A percentile compares a stretch with the other conserved stretches of the same genome.
These are phyloP conservation scores for Parauchenoglanis punctatus DNA, from an alignment of 2,797 vertebrate species.

Conservation along the genomic window DNA sequence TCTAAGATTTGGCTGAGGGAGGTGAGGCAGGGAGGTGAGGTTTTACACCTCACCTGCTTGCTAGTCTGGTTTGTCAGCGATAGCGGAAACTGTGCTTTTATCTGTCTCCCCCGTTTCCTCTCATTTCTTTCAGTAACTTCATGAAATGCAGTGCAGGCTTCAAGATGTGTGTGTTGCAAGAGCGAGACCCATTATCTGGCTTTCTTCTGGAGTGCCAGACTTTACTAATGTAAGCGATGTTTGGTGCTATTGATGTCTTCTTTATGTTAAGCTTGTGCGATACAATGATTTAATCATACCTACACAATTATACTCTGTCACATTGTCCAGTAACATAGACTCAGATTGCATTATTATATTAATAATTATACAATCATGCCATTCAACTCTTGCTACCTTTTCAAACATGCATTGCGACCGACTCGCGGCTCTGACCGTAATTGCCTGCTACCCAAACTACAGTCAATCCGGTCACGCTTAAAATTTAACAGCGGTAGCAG, in stretches of 20 bases:
- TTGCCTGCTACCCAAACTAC: background rate
- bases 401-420: background rate
- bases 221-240: background rate
- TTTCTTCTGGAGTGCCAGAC: background rate
- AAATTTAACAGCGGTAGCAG: background rate
- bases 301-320: no score
- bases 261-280: background rate
- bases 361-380: background rate
- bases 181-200: constrained; percentile 3
- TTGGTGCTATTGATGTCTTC: background rate
- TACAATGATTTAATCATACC: background rate
- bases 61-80: background rate
- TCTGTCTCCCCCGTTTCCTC: constrained; percentile 16
- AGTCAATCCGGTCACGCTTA: background rate
- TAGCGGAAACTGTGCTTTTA: constrained; percentile 17
- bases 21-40: background rate
- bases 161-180: background rate
- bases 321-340: background rate
- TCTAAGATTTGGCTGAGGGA: constrained; percentile 25
- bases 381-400: background rate
- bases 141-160: constrained; percentile 2
- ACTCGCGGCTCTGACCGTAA: background rate
- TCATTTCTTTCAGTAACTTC: constrained; percentile 16
- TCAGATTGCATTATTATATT: background rate
- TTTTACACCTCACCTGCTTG: constrained; percentile 14